phyloP scores from a whole-genome alignment of 2,888 invertebrate species.

The Carabus problematicus region DNA sequence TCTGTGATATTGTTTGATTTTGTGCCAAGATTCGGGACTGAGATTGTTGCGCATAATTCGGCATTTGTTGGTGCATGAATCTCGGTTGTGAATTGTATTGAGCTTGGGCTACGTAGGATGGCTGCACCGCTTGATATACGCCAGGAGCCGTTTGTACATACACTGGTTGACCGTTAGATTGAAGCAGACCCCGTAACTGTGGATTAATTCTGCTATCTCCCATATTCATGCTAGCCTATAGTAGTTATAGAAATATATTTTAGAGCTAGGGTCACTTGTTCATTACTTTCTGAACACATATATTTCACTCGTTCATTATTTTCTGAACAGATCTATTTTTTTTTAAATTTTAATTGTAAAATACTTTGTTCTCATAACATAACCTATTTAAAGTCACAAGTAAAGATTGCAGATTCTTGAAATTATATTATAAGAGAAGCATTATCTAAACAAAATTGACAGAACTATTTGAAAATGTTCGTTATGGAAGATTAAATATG shows the following conservation, averaged over 20 bases:
- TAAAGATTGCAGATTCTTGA: too few species aligned
- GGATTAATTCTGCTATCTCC: conserved; percentile 58
- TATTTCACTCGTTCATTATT: neutral
- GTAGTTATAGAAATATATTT: conserved; percentile 14
- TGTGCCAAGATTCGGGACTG: conserved; percentile 32
- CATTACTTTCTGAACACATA: neutral
- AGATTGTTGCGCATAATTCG: conserved; percentile 46
- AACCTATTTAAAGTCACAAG: too few species aligned
- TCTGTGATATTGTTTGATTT: conserved; percentile 2
- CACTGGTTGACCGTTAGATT: conserved; percentile 53
- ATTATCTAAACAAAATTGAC: too few species aligned
- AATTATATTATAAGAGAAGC: too few species aligned
- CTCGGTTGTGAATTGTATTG: conserved; percentile 51
- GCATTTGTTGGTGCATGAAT: conserved; percentile 47
- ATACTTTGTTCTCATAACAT: conserved; percentile 1
- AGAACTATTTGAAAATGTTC: too few species aligned
- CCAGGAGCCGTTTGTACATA: conserved; percentile 59
- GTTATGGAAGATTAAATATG: too few species aligned
- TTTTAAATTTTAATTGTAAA: too few species aligned
- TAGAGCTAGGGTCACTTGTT: neutral
- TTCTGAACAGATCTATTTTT: neutral
- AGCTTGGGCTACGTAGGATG: conserved; percentile 53
- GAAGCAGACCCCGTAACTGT: conserved; percentile 57
- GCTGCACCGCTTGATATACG: conserved; percentile 58
- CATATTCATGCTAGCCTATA: conserved; percentile 32